Evolutionary conservation across 2,888 invertebrate genomes (phyloP).

Genomic region (Leptinotarsa peninsularis): DNA sequence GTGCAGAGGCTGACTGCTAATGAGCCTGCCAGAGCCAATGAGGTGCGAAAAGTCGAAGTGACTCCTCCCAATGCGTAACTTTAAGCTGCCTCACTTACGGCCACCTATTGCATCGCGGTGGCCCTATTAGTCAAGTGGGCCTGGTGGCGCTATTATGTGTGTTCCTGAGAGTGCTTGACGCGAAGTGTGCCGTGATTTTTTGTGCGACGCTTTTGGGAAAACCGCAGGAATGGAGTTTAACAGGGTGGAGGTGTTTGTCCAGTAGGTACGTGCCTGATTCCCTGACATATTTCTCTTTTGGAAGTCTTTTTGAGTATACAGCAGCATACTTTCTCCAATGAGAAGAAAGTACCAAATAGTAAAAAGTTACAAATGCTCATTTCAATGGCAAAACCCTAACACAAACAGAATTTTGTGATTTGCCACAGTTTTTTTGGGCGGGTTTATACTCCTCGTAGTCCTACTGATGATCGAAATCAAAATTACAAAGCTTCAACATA

Average conservation of each 20-base stretch:
- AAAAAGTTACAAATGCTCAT: no score
- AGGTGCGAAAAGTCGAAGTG: conserved; percentile 44
- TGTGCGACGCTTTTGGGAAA: conserved; percentile 4
- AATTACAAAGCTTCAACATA: no score
- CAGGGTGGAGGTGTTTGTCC: conserved; percentile 9
- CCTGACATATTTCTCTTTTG: neutral
- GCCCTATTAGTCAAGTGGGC: conserved; percentile 44
- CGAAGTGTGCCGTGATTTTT: conserved; percentile 26
- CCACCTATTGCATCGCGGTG: conserved; percentile 54
- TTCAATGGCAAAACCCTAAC: no score
- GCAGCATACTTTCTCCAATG: no score
- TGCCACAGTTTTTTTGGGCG: no score
- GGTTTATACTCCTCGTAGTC: no score
- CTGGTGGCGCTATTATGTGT: conserved; percentile 10
- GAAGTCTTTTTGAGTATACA: no score
- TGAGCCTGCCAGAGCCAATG: conserved; percentile 51
- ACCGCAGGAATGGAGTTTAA: conserved; percentile 25
- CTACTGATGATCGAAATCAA: no score
- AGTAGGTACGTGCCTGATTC: neutral
- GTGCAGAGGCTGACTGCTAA: conserved; percentile 27
- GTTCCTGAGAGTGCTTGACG: conserved; percentile 25
- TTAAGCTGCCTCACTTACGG: conserved; percentile 51
- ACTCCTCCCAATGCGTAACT: conserved; percentile 54
- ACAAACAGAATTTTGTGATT: no score
- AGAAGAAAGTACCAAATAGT: no score